Evolutionary conservation across 2,888 invertebrate genomes (phyloP).

Genomic region (Nebria salina): DNA sequence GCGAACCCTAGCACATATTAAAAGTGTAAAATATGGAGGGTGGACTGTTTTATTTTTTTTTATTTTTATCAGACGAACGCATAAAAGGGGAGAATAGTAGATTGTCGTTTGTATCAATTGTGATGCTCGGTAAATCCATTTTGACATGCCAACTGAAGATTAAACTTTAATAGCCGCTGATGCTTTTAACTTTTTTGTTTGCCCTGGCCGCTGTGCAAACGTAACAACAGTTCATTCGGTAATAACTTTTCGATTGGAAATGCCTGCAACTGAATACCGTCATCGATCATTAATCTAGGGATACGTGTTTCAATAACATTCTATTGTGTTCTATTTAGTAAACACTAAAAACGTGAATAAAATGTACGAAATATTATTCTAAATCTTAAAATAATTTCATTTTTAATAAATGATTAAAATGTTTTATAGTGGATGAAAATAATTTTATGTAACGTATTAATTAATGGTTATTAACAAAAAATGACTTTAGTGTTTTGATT

Average conservation of each 20-base stretch:
- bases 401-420: too few relatives aligned
- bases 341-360: too few relatives aligned
- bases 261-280: neutral
- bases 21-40: constrained; percentile 20
- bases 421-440: neutral
- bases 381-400: too few relatives aligned
- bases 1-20: constrained; percentile 15
- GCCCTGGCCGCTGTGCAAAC: neutral
- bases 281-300: neutral
- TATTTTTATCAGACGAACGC: neutral
- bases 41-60: neutral
- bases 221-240: neutral
- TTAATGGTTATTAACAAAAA: neutral
- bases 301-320: too few relatives aligned
- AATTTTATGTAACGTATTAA: neutral
- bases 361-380: too few relatives aligned
- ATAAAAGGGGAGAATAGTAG: neutral
- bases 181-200: constrained; percentile 1
- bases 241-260: neutral
- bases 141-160: neutral
- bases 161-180: neutral
- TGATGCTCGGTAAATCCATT: neutral
- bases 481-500: neutral
- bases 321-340: too few relatives aligned
- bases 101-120: constrained; percentile 9